A percentile compares a stretch with the other conserved stretches of the same genome.
Conservation (phyloP, 2,113 vertebrate species). For the Saccopteryx leptura region DNA sequence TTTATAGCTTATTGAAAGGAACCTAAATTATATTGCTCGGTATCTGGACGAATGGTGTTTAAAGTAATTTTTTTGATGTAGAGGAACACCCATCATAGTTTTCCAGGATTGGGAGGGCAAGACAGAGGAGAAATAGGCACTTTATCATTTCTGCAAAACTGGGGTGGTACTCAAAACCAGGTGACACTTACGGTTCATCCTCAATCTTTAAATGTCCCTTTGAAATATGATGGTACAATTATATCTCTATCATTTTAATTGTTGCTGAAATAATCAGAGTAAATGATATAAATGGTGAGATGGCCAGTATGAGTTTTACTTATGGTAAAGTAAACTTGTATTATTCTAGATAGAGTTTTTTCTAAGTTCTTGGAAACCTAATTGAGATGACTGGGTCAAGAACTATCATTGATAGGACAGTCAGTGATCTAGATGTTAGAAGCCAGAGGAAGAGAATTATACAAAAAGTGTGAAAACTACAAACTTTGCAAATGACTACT, state of each 20-base stretch:
- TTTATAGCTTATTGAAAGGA: neutral
- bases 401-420: neutral
- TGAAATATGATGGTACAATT: neutral
- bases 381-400: neutral
- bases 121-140: neutral
- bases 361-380: neutral
- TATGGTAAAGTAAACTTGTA: neutral
- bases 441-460: neutral
- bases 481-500: neutral
- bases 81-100: neutral
- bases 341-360: neutral
- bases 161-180: neutral
- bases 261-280: neutral
- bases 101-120: neutral
- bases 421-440: neutral
- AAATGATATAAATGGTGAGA: neutral
- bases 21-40: neutral
- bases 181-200: neutral
- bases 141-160: neutral
- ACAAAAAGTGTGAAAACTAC: neutral
- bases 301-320: neutral
- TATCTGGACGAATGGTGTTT: neutral
- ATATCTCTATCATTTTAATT: slow-evolving; percentile 15
- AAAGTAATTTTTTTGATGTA: neutral
- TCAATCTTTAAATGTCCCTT: neutral